phyloP scores from a whole-genome alignment of 1,140 invertebrate genomes.

The Drosophila rhopaloa region DNA sequence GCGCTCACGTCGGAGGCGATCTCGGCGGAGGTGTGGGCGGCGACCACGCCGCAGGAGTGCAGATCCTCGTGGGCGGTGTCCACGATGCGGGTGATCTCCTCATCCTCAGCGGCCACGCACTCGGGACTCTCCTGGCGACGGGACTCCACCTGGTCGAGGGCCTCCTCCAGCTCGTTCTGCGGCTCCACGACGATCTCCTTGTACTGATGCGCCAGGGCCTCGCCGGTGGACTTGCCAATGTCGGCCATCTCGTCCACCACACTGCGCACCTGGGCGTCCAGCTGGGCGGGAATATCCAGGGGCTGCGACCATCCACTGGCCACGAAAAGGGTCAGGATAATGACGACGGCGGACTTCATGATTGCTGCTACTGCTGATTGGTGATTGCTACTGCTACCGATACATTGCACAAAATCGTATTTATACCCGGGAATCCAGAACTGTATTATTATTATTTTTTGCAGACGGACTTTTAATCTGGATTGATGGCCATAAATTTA shows the following conservation, averaged over 20 bases:
- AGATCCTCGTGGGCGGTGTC: conserved; percentile 62
- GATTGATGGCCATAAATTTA: conserved; percentile 37
- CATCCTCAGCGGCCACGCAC: conserved; percentile 70
- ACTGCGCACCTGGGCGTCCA: conserved; percentile 40
- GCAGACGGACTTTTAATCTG: conserved; percentile 13
- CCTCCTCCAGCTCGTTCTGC: conserved; percentile 65
- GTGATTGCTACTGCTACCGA: conserved; percentile 8
- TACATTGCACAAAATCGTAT: conserved; percentile 1
- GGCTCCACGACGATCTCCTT: conserved; percentile 74
- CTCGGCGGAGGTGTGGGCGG: conserved; percentile 61
- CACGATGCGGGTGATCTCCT: conserved; percentile 42
- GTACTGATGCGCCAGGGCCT: conserved; percentile 56
- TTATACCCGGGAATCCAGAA: conserved; percentile 23
- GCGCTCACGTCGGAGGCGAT: conserved; percentile 56
- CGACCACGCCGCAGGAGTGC: conserved; percentile 47
- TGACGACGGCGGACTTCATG: conserved; percentile 48
- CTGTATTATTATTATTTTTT: not conserved
- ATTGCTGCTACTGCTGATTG: conserved; percentile 2
- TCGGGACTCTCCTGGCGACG: conserved; percentile 54
- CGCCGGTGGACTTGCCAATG: conserved; percentile 53
- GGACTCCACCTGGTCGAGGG: conserved; percentile 54
- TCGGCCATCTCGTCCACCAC: conserved; percentile 56
- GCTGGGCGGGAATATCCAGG: conserved; percentile 28
- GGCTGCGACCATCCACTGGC: conserved; percentile 44
- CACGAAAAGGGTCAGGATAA: conserved; percentile 42